Evolutionary conservation across 2,113 vertebrate species (phyloP).

Genomic region (Callospermophilus lateralis): DNA sequence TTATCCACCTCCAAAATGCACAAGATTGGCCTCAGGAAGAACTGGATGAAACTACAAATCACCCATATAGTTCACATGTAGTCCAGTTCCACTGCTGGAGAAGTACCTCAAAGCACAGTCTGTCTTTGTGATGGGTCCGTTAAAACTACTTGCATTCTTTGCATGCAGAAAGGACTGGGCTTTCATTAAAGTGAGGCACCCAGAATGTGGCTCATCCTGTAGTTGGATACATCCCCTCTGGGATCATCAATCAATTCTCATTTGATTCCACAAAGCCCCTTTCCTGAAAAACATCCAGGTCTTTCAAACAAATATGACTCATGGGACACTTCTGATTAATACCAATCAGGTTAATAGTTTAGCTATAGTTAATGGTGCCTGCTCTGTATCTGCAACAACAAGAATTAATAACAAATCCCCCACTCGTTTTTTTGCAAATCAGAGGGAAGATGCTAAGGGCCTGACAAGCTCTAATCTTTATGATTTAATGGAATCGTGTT

Average conservation of each 20-base stretch:
- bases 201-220: conserved; percentile 56
- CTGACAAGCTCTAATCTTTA: conserved; percentile 82
- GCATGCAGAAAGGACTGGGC: conserved; percentile 23
- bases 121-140: neutral
- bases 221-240: conserved; percentile 48
- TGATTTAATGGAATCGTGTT: conserved; percentile 83
- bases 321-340: conserved; percentile 64
- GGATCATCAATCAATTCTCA: conserved; percentile 71
- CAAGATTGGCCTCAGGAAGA: neutral
- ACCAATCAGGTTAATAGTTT: conserved; percentile 71
- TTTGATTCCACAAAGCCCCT: conserved; percentile 60
- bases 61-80: too few relatives aligned
- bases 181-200: conserved; percentile 29
- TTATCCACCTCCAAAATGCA: neutral
- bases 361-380: conserved; percentile 60
- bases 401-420: conserved; percentile 60
- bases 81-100: neutral
- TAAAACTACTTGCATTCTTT: conserved; percentile 44
- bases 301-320: conserved; percentile 38
- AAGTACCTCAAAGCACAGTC: neutral
- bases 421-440: conserved; percentile 68
- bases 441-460: conserved; percentile 66
- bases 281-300: conserved; percentile 59
- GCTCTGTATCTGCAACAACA: conserved; percentile 57
- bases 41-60: neutral